A percentile compares a stretch with the other conserved stretches of the same genome.
Evolutionary conservation across 2,797 vertebrate species (phyloP).

Genomic region (Pelochelys cantorii): DNA sequence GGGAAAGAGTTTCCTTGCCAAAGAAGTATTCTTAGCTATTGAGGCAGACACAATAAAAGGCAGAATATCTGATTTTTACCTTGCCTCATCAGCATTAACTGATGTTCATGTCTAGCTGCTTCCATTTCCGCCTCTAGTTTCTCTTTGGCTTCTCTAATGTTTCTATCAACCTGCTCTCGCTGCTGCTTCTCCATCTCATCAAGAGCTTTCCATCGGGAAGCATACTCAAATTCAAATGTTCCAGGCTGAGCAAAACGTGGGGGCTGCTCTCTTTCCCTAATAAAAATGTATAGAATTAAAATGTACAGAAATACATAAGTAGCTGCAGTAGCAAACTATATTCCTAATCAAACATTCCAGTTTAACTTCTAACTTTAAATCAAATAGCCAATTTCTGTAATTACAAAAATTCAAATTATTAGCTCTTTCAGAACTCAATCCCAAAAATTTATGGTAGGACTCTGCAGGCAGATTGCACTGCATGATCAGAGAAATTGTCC

Average conservation of each 20-base stretch:
- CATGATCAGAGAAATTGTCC: background rate
- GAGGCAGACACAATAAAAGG: background rate
- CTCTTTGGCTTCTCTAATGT: conserved; percentile 96
- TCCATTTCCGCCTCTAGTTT: conserved; percentile 98
- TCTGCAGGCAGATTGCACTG: background rate
- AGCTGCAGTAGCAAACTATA: conserved; percentile 2
- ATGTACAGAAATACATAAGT: conserved; percentile 51
- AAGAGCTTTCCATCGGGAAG: conserved; percentile 97
- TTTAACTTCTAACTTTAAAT: background rate
- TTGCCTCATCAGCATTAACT: conserved; percentile 99
- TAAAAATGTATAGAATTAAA: conserved; percentile 61
- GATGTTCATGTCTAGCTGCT: conserved; percentile 96
- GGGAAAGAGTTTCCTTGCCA: background rate
- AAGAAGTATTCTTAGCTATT: background rate
- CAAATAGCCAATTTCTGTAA: background rate
- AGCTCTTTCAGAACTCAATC: background rate
- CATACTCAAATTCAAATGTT: conserved; percentile 98
- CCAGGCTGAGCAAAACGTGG: conserved; percentile 97
- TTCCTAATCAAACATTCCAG: background rate
- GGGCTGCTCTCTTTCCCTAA: conserved; percentile 92
- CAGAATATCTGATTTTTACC: conserved; percentile 80
- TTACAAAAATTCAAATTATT: background rate
- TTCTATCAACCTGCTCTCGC: conserved; percentile 94
- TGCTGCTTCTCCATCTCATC: conserved; percentile 99
- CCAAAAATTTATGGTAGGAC: background rate